Percentiles rank a stretch among this genome's conserved stretches.
Conservation (phyloP, 2,113 vertebrate genomes). For the Colinus virginianus region DNA sequence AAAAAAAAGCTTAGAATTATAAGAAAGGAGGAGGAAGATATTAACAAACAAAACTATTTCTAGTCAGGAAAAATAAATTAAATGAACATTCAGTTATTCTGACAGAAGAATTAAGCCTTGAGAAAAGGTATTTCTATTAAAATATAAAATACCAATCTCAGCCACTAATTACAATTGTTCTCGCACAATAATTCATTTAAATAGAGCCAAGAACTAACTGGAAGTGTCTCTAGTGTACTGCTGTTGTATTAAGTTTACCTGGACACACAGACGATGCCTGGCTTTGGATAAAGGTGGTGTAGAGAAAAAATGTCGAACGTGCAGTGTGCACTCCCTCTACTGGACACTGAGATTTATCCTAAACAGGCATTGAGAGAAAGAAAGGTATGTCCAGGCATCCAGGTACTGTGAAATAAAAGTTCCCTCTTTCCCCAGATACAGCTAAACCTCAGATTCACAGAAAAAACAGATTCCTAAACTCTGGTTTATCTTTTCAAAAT, state of each 20-base stretch:
- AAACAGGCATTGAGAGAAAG: not conserved
- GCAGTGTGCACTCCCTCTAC: constrained; percentile 73
- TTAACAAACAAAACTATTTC: not conserved
- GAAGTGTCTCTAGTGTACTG: not conserved
- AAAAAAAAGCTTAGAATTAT: not conserved
- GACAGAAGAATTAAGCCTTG: not conserved
- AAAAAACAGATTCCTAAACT: not conserved
- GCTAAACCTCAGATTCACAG: not conserved
- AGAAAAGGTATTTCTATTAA: not conserved
- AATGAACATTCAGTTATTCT: not conserved
- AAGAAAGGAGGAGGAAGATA: not conserved
- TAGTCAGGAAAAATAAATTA: not conserved
- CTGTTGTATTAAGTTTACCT: not conserved
- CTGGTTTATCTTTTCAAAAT: not conserved
- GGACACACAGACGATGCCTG: not conserved
- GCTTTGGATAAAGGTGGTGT: not conserved
- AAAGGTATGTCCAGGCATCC: rapidly evolving
- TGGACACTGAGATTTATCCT: constrained; percentile 39
- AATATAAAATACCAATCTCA: not conserved
- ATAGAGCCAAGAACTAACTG: not conserved
- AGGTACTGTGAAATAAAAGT: rapidly evolving
- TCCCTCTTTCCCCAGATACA: not conserved
- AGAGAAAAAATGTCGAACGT: not conserved
- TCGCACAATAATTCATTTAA: not conserved
- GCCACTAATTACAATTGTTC: not conserved